Conservation (phyloP, 53 echinoderm and acorn worm genomes). For the Zoroaster sp. region DNA sequence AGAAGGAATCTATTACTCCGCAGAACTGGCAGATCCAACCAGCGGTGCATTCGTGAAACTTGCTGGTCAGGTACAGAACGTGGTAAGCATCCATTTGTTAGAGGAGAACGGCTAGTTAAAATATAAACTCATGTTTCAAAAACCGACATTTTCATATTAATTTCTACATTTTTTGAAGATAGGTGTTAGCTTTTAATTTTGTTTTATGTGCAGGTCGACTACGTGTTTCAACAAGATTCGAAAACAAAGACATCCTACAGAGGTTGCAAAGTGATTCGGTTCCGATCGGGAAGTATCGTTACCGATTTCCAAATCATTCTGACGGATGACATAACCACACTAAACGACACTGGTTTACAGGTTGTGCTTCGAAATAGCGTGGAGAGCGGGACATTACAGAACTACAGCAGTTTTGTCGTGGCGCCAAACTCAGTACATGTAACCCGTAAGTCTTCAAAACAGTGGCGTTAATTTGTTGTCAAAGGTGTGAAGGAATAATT, state of each 20-base stretch:
- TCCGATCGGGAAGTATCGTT: constrained; percentile 3
- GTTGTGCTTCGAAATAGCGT: not conserved
- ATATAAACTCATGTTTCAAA: too few species aligned
- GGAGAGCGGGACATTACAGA: not conserved
- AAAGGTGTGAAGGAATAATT: too few species aligned
- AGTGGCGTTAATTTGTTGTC: too few species aligned
- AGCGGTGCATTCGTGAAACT: not conserved
- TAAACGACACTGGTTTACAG: not conserved
- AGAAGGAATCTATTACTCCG: not conserved
- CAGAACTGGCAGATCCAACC: constrained; percentile 3
- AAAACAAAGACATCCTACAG: not conserved
- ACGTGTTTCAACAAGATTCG: not conserved
- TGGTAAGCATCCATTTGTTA: too few species aligned
- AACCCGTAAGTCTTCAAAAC: constrained; percentile 3
- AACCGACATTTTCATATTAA: too few species aligned
- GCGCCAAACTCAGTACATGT: not conserved
- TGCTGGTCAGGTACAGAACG: not conserved
- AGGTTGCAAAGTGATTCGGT: not conserved
- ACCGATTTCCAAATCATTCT: not conserved
- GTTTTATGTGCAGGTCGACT: not conserved
- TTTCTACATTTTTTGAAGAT: too few species aligned
- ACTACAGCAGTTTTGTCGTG: not conserved
- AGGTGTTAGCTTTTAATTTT: not conserved
- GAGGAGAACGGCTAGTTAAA: too few species aligned
- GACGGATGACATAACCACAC: not conserved